Evolutionary conservation across 1,140 invertebrate species (phyloP), one percentile per base, ranked within the genome.

Genomic region (Drosophila varians): DNA sequence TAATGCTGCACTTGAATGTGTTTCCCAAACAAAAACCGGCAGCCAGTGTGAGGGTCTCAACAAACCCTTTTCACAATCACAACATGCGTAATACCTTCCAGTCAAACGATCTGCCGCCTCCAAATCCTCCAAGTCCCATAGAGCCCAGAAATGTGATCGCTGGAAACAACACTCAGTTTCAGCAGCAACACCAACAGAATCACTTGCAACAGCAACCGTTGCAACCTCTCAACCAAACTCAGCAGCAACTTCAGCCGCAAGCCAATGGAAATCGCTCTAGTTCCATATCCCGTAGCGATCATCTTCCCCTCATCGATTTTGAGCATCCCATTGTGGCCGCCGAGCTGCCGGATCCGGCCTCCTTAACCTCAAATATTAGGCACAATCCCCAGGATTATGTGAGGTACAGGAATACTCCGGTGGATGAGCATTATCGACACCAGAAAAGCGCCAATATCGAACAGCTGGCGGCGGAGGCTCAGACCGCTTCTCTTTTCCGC

Each of bases 311-410:
- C 3, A 74, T 90, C 9, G 89, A 90, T 49, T 90, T 90, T 34
- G 89, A 90, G 58, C 89, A 90, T 74, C 89, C 89, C 0, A 90
- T 90, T 70, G 89, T 90, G 34, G 89, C 89, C 0, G 84, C 84
- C 2, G 55, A 88, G 38, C 11, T 72, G n/a, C 64, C 74, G 1
- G 51, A 80, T 16, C 38, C 80, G 1, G 61, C 66, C 0, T 53
- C 89, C 5, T 61, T 90, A 42, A 42, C 14, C 0, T 31, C 55
- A 3, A 56, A 57, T 12, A 46, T 73, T 57, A 11, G 68, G 42
- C 25, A 42, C 8, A 42, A 4, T 42, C 8, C 14, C 16, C 8
- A 53, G 68, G 46, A 64, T 60, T 36, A n/a, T 53, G n/a, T 38
- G 2, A 31, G 61, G 40, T 42, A 51, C 28, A 25, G 48, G 42